Evolutionary conservation across 2,888 invertebrate genomes (phyloP).

Genomic region (Ctena decussata): DNA sequence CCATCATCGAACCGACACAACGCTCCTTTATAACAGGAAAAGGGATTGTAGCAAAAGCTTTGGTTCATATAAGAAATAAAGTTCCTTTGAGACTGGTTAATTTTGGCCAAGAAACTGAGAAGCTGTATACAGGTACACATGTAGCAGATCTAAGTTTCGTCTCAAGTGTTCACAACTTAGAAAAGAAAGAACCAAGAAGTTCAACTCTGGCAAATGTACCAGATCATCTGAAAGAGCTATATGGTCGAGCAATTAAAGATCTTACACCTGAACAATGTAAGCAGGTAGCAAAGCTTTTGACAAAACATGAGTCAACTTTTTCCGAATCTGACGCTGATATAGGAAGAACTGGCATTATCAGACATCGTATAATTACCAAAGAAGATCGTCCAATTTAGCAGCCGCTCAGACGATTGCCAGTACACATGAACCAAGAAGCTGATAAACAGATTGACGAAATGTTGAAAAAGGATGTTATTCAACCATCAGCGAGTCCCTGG

Average conservation of each 20-base stretch:
- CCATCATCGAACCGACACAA: too few relatives aligned
- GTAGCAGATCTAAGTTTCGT: background rate
- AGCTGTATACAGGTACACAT: background rate
- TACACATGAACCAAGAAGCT: too few relatives aligned
- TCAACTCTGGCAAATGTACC: background rate
- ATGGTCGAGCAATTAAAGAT: background rate
- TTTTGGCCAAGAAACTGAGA: background rate
- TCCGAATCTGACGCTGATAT: background rate
- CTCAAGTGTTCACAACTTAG: background rate
- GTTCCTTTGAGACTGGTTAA: background rate
- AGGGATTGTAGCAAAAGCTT: too few relatives aligned
- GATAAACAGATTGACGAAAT: slow-evolving; percentile 1
- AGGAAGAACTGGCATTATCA: background rate
- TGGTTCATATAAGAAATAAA: too few relatives aligned
- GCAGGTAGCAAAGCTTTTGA: background rate
- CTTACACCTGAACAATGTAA: background rate
- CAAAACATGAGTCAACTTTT: background rate
- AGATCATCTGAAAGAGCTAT: background rate
- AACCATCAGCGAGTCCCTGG: slow-evolving; percentile 4
- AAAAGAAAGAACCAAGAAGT: background rate
- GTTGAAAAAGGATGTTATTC: slow-evolving; percentile 7
- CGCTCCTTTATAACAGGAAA: too few relatives aligned
- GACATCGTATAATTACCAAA: background rate
- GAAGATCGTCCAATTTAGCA: background rate
- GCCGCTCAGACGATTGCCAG: too few relatives aligned